Conservation (phyloP, 2,113 vertebrate species). For the human (Homo sapiens) region DNA sequence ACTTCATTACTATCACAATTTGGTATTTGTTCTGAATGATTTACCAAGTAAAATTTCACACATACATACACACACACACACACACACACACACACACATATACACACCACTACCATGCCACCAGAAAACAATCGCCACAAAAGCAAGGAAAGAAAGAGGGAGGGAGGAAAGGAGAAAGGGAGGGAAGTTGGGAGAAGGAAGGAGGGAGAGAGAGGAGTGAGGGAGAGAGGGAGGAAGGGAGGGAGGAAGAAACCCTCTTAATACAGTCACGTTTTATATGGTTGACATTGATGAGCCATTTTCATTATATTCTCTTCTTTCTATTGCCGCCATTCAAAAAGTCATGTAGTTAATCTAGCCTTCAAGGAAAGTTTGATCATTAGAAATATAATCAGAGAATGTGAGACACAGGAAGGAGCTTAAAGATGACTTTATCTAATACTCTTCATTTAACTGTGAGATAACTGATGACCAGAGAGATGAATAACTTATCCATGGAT, state of each 20-base stretch:
- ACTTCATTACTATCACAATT: conserved; percentile 13
- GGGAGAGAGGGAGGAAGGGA: accelerated
- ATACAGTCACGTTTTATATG: not conserved
- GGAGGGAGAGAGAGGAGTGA: accelerated
- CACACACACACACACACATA: not conserved
- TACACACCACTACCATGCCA: not conserved
- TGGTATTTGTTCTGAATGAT: not conserved
- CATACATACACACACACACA: too few species aligned
- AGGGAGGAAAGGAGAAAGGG: accelerated
- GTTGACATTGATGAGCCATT: not conserved
- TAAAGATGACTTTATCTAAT: not conserved
- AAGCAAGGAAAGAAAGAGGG: not conserved
- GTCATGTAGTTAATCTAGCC: not conserved
- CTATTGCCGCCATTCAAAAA: not conserved
- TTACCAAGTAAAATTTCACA: conserved; percentile 5
- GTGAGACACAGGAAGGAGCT: not conserved
- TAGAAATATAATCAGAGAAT: conserved; percentile 30
- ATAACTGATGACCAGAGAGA: not conserved
- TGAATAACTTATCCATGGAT: not conserved
- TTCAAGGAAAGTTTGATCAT: conserved; percentile 10
- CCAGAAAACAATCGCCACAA: not conserved
- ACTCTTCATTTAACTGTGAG: not conserved
- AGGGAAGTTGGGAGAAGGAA: not conserved
- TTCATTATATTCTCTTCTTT: conserved; percentile 29
- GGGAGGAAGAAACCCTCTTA: not conserved